These are phyloP conservation scores for Caenorhabditis sinica DNA, from an alignment of 2,888 invertebrate genomes.

Conservation along the genomic window DNA sequence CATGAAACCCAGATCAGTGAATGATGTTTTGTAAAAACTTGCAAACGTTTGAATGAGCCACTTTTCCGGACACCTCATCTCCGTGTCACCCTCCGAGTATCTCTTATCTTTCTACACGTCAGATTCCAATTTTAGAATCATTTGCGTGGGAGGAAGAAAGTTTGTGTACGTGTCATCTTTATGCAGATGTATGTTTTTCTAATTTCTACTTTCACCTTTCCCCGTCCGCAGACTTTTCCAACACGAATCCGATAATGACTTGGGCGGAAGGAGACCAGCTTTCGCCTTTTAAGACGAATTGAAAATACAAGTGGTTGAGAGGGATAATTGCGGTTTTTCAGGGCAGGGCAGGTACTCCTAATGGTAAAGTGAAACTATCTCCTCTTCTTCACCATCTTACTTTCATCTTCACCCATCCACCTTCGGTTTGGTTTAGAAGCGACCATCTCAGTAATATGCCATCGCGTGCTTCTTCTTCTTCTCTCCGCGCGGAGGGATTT, in stretches of 20 bases:
- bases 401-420: background rate
- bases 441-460: background rate
- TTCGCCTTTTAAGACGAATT: constrained; percentile 45
- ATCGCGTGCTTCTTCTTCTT: background rate
- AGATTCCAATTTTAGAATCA: constrained; percentile 17
- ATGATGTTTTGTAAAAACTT: no score
- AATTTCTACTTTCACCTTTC: constrained; percentile 26
- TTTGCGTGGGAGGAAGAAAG: constrained; percentile 26
- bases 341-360: constrained; percentile 10
- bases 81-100: background rate
- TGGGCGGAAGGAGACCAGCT: constrained; percentile 32
- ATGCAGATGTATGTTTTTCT: constrained; percentile 15
- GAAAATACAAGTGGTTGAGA: constrained; percentile 47
- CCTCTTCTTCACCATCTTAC: background rate
- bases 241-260: constrained; percentile 61
- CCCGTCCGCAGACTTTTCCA: constrained; percentile 14
- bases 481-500: constrained; percentile 32
- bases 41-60: constrained; percentile 1
- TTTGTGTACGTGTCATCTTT: constrained; percentile 18
- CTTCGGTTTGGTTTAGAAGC: background rate
- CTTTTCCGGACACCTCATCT: background rate
- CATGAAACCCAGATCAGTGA: no score
- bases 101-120: constrained; percentile 15
- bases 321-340: constrained; percentile 60
- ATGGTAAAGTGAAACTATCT: constrained; percentile 37